These are phyloP conservation scores for Troilus luridus DNA, from an alignment of 2,888 invertebrate species.

Conservation along the genomic window DNA sequence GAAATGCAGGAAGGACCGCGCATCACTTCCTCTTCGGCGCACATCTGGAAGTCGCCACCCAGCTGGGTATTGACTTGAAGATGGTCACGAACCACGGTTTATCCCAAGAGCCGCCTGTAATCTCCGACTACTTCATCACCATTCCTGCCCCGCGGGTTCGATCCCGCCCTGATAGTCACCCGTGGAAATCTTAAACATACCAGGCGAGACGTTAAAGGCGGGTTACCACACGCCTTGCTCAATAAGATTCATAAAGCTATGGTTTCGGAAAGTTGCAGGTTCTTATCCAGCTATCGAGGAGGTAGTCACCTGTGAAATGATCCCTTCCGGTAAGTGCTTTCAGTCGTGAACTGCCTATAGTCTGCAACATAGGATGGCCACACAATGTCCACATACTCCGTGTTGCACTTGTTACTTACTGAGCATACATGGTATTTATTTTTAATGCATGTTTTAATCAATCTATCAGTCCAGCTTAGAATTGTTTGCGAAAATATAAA, in stretches of 20 bases:
- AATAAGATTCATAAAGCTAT: not conserved
- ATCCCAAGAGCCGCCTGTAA: constrained; percentile 27
- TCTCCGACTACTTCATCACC: constrained; percentile 6
- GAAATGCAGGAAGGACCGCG: constrained; percentile 25
- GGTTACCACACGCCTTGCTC: constrained; percentile 19
- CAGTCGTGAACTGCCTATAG: not conserved
- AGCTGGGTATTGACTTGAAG: not conserved
- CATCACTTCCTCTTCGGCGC: constrained; percentile 35
- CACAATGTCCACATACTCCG: not conserved
- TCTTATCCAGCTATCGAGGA: constrained; percentile 6
- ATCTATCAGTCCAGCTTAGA: no score
- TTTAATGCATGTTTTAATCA: not conserved
- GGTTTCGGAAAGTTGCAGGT: constrained; percentile 1
- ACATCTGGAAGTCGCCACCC: constrained; percentile 27
- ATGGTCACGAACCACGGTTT: constrained; percentile 28
- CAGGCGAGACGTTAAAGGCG: not conserved
- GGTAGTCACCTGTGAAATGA: constrained; percentile 13
- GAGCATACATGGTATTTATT: not conserved
- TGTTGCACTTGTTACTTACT: not conserved
- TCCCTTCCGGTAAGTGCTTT: constrained; percentile 20
- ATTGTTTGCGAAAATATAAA: no score
- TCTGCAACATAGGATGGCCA: not conserved
- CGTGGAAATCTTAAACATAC: constrained; percentile 37
- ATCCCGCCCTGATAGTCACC: constrained; percentile 4
- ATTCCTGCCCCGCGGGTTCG: constrained; percentile 1